Base-by-base conservation (phyloP, 2,113 vertebrate species). In the Peucedramus taeniatus region DNA sequence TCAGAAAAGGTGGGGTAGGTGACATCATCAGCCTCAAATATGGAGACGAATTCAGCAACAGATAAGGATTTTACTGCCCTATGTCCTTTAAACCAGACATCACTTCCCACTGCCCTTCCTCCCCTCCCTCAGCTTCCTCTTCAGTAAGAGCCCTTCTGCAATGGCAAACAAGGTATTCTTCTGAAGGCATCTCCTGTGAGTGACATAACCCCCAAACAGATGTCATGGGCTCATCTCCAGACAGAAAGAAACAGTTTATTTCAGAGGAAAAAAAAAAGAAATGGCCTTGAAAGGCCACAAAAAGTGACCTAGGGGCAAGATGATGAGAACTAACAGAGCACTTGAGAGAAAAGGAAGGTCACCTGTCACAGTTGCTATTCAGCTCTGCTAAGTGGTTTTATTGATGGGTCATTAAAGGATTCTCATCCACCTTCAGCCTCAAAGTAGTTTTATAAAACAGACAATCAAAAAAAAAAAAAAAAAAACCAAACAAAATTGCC, bases 321-420 rank as follows among this genome's bases (percentile, higher is more conserved):
- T 87, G 94, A 95, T 92, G 87, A 95, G 91, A 93, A 90, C 72
- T 83, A 95, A 93, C 76, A 96, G 81, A 95, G 40, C 49, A 65
- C 65, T 90, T 83, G 68, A 64, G 60, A 77, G 89, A 78, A 90
- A 83, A 78, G 68, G 89, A 94, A 96, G 91, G 92, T 96, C 88
- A 91, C 87, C 90, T 90, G 71, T 92, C 83, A 90, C 40, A 81
- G 69, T 26, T 83, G 76, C 88, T 89, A 84, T 87, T 96, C 69
- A 92, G 69, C 83, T 76, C 65, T 94, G 69, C 87, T 89, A 96
- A 96, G 90, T 87, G 76, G 68, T 75, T 92, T 90, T 86, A 90
- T 63, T 94, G 68, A 90, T 81, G 63, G 40, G 7, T 86, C 72
- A 63, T 94, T 94, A 94, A 92, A 93, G 51, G 64, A 88, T 86